Conservation (phyloP, 2,888 invertebrate genomes). For the Rhodophaea formosa region DNA sequence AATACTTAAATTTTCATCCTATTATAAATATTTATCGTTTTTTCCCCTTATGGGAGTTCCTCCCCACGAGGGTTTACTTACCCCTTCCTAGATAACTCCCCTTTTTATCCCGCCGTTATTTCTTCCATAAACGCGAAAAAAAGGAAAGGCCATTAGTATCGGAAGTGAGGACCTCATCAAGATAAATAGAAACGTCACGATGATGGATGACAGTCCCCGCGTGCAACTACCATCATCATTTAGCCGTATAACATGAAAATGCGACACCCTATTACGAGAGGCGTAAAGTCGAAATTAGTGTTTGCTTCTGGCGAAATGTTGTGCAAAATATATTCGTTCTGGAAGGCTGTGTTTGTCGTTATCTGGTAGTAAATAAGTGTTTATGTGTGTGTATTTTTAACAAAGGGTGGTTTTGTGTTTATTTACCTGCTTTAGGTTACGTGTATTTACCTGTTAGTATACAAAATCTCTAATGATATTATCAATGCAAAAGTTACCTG, state of each 20-base stretch:
- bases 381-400: constrained; percentile 40
- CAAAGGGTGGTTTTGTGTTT: constrained; percentile 30
- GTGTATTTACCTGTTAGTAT: neutral
- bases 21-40: neutral
- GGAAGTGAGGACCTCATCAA: constrained; percentile 72
- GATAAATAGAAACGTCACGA: constrained; percentile 77
- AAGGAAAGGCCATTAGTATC: constrained; percentile 66
- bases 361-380: constrained; percentile 56
- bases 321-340: constrained; percentile 39
- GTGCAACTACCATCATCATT: constrained; percentile 41
- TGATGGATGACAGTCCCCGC: constrained; percentile 71
- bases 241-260: constrained; percentile 32
- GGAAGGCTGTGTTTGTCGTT: constrained; percentile 55
- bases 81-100: neutral
- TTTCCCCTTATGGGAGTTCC: neutral
- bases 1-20: too few relatives aligned
- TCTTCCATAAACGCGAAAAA: constrained; percentile 36
- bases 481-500: neutral
- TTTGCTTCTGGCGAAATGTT: constrained; percentile 26
- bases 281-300: constrained; percentile 41
- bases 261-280: constrained; percentile 28
- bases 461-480: neutral
- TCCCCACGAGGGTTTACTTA: constrained; percentile 1
- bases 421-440: constrained; percentile 8
- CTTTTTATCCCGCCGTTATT: constrained; percentile 19